Base-by-base conservation (phyloP, 2,113 vertebrate species). In the western clawed frog (Xenopus tropicalis) region DNA sequence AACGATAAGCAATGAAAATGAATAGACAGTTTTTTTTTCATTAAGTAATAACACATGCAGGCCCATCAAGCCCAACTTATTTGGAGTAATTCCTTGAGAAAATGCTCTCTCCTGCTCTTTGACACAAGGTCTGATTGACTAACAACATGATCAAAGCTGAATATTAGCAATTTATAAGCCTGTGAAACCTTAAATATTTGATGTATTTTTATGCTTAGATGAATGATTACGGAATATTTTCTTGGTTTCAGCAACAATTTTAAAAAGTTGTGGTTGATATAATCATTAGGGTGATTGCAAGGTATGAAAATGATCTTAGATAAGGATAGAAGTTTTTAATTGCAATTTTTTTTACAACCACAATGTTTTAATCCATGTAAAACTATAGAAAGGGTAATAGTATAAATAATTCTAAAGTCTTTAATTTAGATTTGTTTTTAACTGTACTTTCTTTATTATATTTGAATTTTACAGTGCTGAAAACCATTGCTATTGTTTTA, bases 191-290 rank as follows among this genome's bases (percentile, higher is more conserved):
- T 1, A 13, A 74, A 61, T 0, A 0, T 13, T 6, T 0, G 24
- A 23, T 17, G 1, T 23, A 77, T 29, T 1, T 9, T 66, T 62
- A 23, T 56, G 68, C 70, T 37, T 66, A 66, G 46, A 29, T 51
- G 61, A 14, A 20, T 58, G 70, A 71, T 24, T 1, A 16, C 58
- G n/a, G 59, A 61, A 0, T 0, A 2, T 61, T 43, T 78, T 42
- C 29, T 37, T 5, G 29, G 29, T 37, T 37, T 37, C 10, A 37
- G 29, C 29, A 37, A 37, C 29, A 37, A 37, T 37, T 37, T 54
- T 20, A n/a, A 23, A 54, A 48, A 0, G 0, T 64, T 77, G n/a
- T 69, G 46, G 44, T 43, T 48, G 46, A 48, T 37, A 37, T 37
- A 48, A 14, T 48, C 5, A 48, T 48, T 48, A 48, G 16, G 16